Percentiles rank a stretch among this genome's conserved stretches.
phyloP scores from a whole-genome alignment of 2,888 invertebrate species.

The Acrobasis repandana region DNA sequence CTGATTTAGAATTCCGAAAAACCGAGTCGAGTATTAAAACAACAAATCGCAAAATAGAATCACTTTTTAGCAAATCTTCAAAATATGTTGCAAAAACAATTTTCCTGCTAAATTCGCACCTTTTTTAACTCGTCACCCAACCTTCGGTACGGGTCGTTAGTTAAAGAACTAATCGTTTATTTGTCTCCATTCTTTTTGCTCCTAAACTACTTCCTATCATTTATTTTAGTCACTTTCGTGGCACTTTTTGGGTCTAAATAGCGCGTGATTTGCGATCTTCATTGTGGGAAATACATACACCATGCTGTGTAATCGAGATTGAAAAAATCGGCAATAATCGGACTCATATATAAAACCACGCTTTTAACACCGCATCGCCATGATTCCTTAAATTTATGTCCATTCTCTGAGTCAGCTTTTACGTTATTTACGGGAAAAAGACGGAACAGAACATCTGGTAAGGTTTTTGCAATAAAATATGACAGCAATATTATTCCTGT shows the following conservation, averaged over 20 bases:
- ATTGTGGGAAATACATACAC: background rate
- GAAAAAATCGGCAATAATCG: no score
- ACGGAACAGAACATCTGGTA: no score
- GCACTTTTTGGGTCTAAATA: slow-evolving; percentile 21
- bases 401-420: no score
- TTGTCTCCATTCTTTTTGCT: slow-evolving; percentile 45
- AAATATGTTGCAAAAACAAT: slow-evolving; percentile 10
- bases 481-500: no score
- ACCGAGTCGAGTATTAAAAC: background rate
- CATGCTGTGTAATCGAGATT: background rate
- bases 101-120: slow-evolving; percentile 8
- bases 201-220: slow-evolving; percentile 41
- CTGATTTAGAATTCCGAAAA: background rate
- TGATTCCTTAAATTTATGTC: no score
- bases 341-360: no score
- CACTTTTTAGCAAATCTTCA: background rate
- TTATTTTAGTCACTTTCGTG: slow-evolving; percentile 54
- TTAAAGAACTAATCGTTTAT: slow-evolving; percentile 41
- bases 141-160: slow-evolving; percentile 48
- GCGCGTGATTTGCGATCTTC: background rate
- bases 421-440: no score
- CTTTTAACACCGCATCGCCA: no score
- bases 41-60: background rate
- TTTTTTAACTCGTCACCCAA: slow-evolving; percentile 21
- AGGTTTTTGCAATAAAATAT: no score